These are phyloP conservation scores for Myiagra hebetior DNA, from an alignment of 2,113 vertebrate species.

Conservation along the genomic window DNA sequence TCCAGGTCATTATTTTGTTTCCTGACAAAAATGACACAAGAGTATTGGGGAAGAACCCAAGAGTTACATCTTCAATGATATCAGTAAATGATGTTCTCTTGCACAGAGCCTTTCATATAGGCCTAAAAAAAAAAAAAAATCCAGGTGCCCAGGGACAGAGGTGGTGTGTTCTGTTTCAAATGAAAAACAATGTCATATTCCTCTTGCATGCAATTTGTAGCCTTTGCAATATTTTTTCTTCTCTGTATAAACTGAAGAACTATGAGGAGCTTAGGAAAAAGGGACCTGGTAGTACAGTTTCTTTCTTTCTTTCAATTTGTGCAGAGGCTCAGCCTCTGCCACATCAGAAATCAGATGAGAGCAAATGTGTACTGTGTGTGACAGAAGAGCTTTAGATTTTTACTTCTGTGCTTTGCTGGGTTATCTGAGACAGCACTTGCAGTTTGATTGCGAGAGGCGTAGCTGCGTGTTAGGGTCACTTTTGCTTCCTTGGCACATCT, in stretches of 20 bases:
- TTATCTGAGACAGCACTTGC: not conserved
- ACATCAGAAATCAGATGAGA: not conserved
- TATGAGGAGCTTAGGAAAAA: not conserved
- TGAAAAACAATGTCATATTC: not conserved
- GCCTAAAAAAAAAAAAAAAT: not conserved
- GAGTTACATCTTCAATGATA: not conserved
- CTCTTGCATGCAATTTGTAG: not conserved
- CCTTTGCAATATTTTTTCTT: not conserved
- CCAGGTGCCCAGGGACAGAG: not conserved
- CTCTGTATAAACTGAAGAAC: not conserved
- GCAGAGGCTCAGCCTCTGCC: not conserved
- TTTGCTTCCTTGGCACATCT: not conserved
- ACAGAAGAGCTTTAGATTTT: not conserved
- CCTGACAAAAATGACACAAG: not conserved
- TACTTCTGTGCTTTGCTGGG: not conserved
- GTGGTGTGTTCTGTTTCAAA: not conserved
- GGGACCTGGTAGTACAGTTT: not conserved
- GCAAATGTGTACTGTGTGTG: not conserved
- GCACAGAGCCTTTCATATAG: not conserved
- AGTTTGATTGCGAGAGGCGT: not conserved
- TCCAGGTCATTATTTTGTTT: not conserved
- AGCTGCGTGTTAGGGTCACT: not conserved
- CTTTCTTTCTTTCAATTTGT: not conserved
- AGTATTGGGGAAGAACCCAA: not conserved
- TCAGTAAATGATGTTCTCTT: not conserved